Base-by-base conservation (phyloP, 1,140 invertebrate genomes). In the Nasonia longicornis region DNA sequence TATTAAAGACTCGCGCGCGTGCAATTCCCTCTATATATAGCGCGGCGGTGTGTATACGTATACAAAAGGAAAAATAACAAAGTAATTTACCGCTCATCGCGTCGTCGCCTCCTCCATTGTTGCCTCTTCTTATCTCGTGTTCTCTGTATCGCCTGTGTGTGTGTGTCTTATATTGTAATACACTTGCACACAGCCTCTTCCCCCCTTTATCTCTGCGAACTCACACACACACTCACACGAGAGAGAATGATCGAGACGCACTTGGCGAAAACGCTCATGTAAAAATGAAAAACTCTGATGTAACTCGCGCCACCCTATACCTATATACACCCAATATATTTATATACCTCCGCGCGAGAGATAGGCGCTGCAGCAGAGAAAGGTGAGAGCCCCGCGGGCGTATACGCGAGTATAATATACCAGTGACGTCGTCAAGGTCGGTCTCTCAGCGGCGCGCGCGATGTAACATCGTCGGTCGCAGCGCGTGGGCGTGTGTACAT, bases 41-140 rank as follows among this genome's bases (percentile, higher is more conserved):
- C 26, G 26, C 1, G 26, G 26, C 26, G 26, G 26, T 26, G 1
- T 26, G 26, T 26, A 26, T 26, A 26, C 26, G 26, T 16, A 8
- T 67, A 67, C 4, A n/a, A 58, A 58, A 38, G 10, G 22, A 71
- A 72, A 77, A 67, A 78, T 58, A 42, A 20, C 26, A 42, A 38
- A 26, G 52, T 63, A 79, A 63, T 79, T 79, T 35, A 48, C 77
- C 69, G 70, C 70, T 72, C 70, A 72, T 72, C 38, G 70, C 38
- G n/a, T 72, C 38, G n/a, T 72, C n/a, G 38, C 38, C 38, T 72
- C 38, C 6, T 72, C 70, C 38, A 79, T 72, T 72, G 77, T 79
- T 71, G 3, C 45, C 31, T 22, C 42, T 79, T 79, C 77, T 79
- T 79, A 79, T 79, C 77, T 79, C 48, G 6, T 14, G 35, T 12